Evolutionary conservation across 2,113 vertebrate species (phyloP), one percentile per base, ranked within the genome.

Genomic region (Carassius carassius): DNA sequence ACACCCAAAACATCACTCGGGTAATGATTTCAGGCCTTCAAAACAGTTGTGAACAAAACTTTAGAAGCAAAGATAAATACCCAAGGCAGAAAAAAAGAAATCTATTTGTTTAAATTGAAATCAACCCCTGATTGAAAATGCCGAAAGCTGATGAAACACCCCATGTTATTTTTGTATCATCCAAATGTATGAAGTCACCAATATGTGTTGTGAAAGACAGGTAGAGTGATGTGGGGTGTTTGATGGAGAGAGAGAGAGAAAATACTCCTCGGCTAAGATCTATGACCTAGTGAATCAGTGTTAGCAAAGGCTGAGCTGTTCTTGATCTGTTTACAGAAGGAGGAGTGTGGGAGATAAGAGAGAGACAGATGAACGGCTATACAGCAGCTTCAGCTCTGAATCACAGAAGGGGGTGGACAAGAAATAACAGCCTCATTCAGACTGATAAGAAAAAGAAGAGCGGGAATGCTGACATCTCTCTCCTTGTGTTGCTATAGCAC

Each of bases 291-390:
- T 74, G 70, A 63, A 62, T 85, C 21, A 63, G 69, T 76, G 78
- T 75, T 81, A 41, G 60, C 32, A 47, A 65, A 73, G 14, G 69
- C 49, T 73, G 60, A 83, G 79, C 67, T 77, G 73, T 51, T 78
- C 69, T 78, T 72, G 84, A 83, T 49, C n/a, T 83, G 70, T 77
- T 81, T 76, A 82, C 16, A 16, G 72, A 81, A 79, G 86, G 82
- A 58, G 32, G 63, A 56, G 85, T 25, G 81, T 74, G 49, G 41
- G 14, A 84, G 74, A 84, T 84, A 84, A 78, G 75, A 76, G 32
- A 49, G 75, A 69, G 54, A 75, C 82, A 80, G 81, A 82, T 37
- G 77, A 74, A 83, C 65, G 62, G 51, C 75, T 75, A 79, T 75
- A 85, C 76, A 79, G 81, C 81, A 62, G 84, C 41, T 60, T 86